Evolutionary conservation across 2,113 vertebrate genomes (phyloP).

Genomic region (Morone chrysops): DNA sequence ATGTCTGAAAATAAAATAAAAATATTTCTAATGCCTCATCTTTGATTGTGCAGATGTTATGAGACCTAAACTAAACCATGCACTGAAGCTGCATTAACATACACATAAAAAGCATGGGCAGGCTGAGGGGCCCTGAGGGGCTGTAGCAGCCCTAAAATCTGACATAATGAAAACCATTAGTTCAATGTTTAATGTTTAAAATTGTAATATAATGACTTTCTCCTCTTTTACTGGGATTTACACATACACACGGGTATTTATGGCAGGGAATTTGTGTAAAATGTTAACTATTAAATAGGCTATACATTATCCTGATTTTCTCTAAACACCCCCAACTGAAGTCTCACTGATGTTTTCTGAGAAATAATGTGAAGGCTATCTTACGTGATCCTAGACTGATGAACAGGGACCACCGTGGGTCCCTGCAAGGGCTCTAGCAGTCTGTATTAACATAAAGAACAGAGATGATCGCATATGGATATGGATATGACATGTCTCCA

Average conservation of each 20-base stretch:
- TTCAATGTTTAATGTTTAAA: no score
- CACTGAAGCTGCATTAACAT: neutral
- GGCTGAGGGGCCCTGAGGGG: no score
- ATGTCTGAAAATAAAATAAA: neutral
- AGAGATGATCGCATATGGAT: neutral
- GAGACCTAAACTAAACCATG: neutral
- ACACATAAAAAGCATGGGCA: neutral
- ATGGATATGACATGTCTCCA: no score
- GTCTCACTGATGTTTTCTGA: neutral
- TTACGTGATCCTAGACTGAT: neutral
- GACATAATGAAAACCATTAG: no score
- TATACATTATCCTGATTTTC: no score
- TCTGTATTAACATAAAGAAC: neutral
- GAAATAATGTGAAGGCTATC: neutral
- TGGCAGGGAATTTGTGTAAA: no score
- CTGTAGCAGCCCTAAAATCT: no score
- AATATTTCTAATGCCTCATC: neutral
- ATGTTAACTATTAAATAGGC: no score
- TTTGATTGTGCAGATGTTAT: neutral
- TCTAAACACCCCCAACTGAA: no score
- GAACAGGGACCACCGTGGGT: neutral
- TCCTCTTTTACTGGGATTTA: no score
- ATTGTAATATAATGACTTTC: no score
- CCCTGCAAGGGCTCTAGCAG: neutral
- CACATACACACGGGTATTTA: no score